Percentiles rank a stretch among this genome's conserved stretches.
Evolutionary conservation across 2,888 invertebrate genomes (phyloP).

Genomic region (Tolmerus cingulatus): DNA sequence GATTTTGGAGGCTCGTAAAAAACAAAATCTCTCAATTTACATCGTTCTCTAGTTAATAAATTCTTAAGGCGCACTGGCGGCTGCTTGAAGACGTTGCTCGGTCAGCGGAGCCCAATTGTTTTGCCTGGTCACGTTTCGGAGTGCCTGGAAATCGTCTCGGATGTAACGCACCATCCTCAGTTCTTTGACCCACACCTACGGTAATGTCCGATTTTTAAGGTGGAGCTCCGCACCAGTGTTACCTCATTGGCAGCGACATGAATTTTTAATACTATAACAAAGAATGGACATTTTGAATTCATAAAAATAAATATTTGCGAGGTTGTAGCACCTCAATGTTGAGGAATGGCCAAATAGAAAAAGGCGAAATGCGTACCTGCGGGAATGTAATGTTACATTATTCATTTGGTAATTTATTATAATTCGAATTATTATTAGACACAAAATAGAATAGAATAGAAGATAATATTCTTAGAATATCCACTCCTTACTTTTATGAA

Average conservation of each 20-base stretch:
- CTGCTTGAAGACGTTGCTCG: background rate
- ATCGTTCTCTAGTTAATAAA: background rate
- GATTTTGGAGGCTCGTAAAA: background rate
- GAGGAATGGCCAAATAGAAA: background rate
- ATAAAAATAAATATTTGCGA: background rate
- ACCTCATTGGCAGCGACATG: background rate
- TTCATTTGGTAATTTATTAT: background rate
- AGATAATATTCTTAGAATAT: too few relatives aligned
- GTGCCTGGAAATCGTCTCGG: slow-evolving; percentile 30
- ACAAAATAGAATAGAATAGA: too few relatives aligned
- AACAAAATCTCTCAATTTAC: background rate
- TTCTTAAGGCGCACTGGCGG: background rate
- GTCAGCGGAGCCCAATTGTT: background rate
- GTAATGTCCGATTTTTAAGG: slow-evolving; percentile 4
- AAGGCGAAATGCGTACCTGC: background rate
- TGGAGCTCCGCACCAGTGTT: background rate
- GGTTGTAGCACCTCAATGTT: background rate
- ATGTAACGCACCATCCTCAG: background rate
- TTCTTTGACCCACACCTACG: slow-evolving; percentile 36
- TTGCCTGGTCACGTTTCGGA: slow-evolving; percentile 4
- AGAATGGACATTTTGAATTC: background rate
- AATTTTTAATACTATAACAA: background rate
- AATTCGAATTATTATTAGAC: too few relatives aligned
- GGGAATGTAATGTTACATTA: background rate
- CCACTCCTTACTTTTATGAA: too few relatives aligned